These are phyloP conservation scores for Lithobates pipiens DNA, from an alignment of 2,797 vertebrate genomes.

Conservation along the genomic window DNA sequence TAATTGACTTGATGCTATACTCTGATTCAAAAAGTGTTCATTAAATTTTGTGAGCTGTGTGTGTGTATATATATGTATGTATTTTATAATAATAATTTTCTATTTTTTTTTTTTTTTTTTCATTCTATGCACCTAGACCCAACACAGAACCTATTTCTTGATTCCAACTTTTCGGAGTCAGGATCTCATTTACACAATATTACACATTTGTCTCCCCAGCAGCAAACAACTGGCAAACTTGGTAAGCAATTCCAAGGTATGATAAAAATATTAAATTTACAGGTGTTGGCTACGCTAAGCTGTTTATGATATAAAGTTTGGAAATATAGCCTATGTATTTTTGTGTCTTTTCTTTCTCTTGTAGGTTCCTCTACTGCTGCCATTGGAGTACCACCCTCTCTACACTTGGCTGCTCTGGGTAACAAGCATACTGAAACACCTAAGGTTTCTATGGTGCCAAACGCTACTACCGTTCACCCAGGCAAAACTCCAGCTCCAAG, in stretches of 20 bases:
- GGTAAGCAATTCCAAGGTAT: background rate
- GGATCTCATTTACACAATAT: conserved; percentile 97
- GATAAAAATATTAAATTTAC: background rate
- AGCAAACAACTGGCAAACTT: conserved; percentile 17
- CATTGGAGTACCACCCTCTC: conserved; percentile 21
- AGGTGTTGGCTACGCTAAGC: background rate
- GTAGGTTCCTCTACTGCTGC: conserved; percentile 35
- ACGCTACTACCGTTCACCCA: background rate
- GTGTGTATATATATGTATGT: too few relatives aligned
- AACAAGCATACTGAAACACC: conserved; percentile 17
- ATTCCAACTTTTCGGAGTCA: conserved; percentile 97
- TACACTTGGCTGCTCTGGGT: background rate
- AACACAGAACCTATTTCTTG: conserved; percentile 97
- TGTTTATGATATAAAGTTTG: background rate
- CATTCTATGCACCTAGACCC: conserved; percentile 81
- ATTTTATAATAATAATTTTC: background rate
- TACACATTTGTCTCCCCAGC: conserved; percentile 95
- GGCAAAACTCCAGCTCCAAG: conserved; percentile 9
- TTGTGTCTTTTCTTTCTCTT: background rate
- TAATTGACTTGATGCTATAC: too few relatives aligned
- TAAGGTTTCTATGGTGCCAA: conserved; percentile 28
- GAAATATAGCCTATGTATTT: background rate
- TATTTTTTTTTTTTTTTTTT: background rate
- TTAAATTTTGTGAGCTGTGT: too few relatives aligned
- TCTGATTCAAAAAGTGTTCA: too few relatives aligned